Conservation (phyloP, 2,888 invertebrate genomes). For the Agrilus cyanescens region DNA sequence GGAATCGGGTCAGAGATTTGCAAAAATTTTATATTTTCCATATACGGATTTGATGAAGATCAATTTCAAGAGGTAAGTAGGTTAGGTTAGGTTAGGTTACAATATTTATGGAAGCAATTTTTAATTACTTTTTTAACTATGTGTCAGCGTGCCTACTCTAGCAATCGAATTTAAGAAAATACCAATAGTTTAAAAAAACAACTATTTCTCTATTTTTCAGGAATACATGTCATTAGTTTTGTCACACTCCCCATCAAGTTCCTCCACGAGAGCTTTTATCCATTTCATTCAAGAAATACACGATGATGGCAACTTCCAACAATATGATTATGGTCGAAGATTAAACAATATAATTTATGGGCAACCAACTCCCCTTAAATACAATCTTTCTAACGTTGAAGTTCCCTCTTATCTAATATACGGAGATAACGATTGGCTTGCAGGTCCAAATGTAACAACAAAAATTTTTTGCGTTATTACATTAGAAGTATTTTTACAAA, state of each 20-base stretch:
- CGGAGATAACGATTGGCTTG: constrained; percentile 61
- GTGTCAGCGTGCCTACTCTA: too few species aligned
- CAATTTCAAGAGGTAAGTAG: constrained; percentile 54
- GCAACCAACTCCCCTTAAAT: constrained; percentile 45
- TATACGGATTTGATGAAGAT: constrained; percentile 58
- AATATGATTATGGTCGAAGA: constrained; percentile 55
- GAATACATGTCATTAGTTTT: constrained; percentile 55
- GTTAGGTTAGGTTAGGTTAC: too few species aligned
- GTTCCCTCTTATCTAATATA: constrained; percentile 57
- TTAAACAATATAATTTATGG: constrained; percentile 52
- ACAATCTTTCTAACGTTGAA: constrained; percentile 47
- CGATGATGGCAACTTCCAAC: constrained; percentile 33
- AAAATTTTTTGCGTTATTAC: too few species aligned
- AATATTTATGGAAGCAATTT: too few species aligned
- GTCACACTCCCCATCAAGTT: constrained; percentile 60
- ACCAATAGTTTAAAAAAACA: too few species aligned
- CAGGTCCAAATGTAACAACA: constrained; percentile 42
- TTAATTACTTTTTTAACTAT: too few species aligned
- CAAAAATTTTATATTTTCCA: constrained; percentile 57
- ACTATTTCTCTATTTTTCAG: constrained; percentile 23
- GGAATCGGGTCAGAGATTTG: constrained; percentile 52
- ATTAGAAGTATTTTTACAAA: too few species aligned
- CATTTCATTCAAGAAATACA: constrained; percentile 56
- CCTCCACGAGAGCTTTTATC: constrained; percentile 57
- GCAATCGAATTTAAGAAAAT: too few species aligned